Conservation (phyloP, 1,140 invertebrate genomes). For the Bombus superbus region DNA sequence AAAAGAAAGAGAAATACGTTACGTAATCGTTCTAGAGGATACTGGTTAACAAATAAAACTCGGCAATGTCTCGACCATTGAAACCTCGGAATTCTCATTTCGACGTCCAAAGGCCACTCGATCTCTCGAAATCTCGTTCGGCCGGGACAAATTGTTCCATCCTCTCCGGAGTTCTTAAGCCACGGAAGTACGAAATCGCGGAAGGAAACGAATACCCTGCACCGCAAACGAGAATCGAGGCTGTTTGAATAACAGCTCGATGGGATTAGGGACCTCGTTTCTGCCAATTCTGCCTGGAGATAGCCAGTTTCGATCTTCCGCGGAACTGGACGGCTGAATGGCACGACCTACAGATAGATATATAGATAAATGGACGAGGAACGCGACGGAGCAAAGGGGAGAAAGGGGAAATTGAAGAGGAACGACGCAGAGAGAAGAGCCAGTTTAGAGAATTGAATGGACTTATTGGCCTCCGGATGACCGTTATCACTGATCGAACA, state of each 20-base stretch:
- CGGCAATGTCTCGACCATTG: neutral
- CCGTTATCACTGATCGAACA: constrained; percentile 45
- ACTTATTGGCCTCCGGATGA: constrained; percentile 59
- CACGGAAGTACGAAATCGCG: neutral
- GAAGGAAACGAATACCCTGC: constrained; percentile 11
- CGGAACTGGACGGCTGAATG: constrained; percentile 26
- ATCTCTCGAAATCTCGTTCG: neutral
- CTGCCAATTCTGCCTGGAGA: constrained; percentile 65
- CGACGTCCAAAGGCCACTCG: neutral
- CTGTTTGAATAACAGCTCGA: constrained; percentile 55
- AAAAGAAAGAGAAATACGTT: neutral
- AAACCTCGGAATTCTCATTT: neutral
- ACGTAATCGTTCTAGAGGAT: neutral
- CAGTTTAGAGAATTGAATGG: constrained; percentile 57
- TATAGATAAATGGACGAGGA: constrained; percentile 53
- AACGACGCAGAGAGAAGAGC: constrained; percentile 30
- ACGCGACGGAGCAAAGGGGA: neutral
- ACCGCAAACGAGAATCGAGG: constrained; percentile 1
- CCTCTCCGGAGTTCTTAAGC: neutral
- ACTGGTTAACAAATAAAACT: neutral
- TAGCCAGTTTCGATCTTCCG: constrained; percentile 70
- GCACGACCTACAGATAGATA: constrained; percentile 34
- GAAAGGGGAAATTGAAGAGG: constrained; percentile 19
- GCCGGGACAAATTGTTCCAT: neutral
- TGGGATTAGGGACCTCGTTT: constrained; percentile 74